Evolutionary conservation across 2,797 vertebrate species (phyloP).

Genomic region (Cyprinella venusta): DNA sequence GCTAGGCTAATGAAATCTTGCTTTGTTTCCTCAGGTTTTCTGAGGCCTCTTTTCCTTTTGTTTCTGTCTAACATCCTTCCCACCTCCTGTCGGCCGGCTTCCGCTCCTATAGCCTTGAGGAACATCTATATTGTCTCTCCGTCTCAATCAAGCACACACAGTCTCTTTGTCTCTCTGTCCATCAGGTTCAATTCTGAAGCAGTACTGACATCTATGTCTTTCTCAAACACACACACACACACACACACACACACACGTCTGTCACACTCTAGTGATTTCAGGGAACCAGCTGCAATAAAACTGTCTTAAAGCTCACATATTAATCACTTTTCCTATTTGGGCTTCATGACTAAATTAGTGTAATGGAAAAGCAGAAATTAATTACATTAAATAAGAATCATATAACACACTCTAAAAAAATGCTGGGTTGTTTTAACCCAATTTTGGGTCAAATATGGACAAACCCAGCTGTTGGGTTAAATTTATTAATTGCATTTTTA

Average conservation of each 20-base stretch:
- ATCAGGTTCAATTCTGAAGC: constrained; percentile 44
- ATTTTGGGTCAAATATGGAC: too few relatives aligned
- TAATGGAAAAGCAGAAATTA: neutral
- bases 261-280: constrained; percentile 53
- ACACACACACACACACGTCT: constrained; percentile 17
- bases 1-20: constrained; percentile 29
- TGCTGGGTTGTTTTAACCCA: too few relatives aligned
- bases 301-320: constrained; percentile 65
- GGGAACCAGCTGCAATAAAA: constrained; percentile 59
- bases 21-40: constrained; percentile 29
- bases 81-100: constrained; percentile 53
- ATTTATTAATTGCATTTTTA: too few relatives aligned
- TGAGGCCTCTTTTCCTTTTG: constrained; percentile 26
- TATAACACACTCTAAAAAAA: too few relatives aligned
- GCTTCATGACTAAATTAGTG: neutral
- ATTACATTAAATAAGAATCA: neutral
- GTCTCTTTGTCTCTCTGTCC: constrained; percentile 54
- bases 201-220: constrained; percentile 70
- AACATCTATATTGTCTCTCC: constrained; percentile 58
- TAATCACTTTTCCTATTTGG: constrained; percentile 61
- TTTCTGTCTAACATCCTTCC: constrained; percentile 25
- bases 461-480: too few relatives aligned
- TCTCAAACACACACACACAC: constrained; percentile 26
- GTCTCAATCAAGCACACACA: constrained; percentile 42
- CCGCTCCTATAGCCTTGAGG: constrained; percentile 40